A percentile compares a stretch with the other conserved stretches of the same genome.
Conservation (phyloP, 2,888 invertebrate species). For the Pyralis farinalis region DNA sequence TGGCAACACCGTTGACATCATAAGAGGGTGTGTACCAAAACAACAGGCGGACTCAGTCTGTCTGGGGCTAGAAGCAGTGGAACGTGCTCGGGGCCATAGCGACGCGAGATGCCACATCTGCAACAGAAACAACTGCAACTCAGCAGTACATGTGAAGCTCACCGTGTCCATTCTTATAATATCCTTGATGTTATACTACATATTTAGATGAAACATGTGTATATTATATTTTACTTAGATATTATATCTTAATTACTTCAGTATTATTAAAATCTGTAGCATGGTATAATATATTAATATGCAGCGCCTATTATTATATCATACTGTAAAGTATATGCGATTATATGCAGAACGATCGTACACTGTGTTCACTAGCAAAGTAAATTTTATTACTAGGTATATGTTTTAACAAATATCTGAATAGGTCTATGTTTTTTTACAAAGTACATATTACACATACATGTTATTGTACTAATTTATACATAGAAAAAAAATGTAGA, state of each 20-base stretch:
- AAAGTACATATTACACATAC: too few species aligned
- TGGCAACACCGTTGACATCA: slow-evolving; percentile 66
- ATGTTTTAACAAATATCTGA: too few species aligned
- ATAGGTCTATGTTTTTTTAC: too few species aligned
- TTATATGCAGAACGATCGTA: too few species aligned
- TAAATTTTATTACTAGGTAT: too few species aligned
- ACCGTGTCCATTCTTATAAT: slow-evolving; percentile 24
- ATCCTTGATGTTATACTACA: slow-evolving; percentile 36
- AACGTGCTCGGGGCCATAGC: slow-evolving; percentile 68
- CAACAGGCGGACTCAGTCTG: slow-evolving; percentile 67
- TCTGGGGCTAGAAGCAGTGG: slow-evolving; percentile 55
- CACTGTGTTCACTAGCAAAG: too few species aligned
- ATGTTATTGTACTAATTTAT: too few species aligned
- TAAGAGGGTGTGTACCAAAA: slow-evolving; percentile 64
- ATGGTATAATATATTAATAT: too few species aligned
- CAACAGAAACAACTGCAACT: slow-evolving; percentile 62
- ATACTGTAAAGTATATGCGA: too few species aligned
- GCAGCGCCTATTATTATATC: too few species aligned
- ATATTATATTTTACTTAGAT: background rate
- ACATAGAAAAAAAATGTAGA: too few species aligned
- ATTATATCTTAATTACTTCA: background rate
- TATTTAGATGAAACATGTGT: slow-evolving; percentile 40
- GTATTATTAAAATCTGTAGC: too few species aligned
- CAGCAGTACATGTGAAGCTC: slow-evolving; percentile 27
- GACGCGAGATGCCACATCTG: slow-evolving; percentile 69